phyloP scores from a whole-genome alignment of 2,113 vertebrate genomes.

The Campylorhamphus procurvoides region DNA sequence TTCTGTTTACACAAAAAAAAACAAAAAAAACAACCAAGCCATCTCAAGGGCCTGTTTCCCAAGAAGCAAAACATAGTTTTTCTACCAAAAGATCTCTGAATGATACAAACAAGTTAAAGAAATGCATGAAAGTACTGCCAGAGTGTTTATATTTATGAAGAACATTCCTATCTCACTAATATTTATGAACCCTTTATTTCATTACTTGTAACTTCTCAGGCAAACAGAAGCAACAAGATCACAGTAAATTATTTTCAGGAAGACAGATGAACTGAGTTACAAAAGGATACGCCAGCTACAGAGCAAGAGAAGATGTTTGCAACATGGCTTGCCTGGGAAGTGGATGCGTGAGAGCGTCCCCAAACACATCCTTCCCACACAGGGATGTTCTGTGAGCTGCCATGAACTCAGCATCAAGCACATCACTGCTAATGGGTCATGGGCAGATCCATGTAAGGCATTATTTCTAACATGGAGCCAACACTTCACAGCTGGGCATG shows the following conservation, averaged over 20 bases:
- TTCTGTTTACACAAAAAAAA: neutral
- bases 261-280: neutral
- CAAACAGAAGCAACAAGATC: neutral
- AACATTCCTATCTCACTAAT: neutral
- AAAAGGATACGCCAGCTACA: accelerated
- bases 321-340: neutral
- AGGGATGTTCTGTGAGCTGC: neutral
- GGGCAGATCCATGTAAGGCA: neutral
- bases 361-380: accelerated
- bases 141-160: neutral
- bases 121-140: neutral
- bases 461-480: neutral
- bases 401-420: neutral
- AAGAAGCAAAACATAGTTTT: neutral
- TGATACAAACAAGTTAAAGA: neutral
- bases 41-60: neutral
- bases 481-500: neutral
- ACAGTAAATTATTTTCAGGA: neutral
- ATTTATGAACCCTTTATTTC: neutral
- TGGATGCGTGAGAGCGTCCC: neutral
- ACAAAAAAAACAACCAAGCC: neutral
- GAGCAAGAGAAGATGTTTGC: neutral
- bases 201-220: neutral
- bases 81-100: neutral
- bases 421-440: accelerated